Evolutionary conservation across 2,113 vertebrate species (phyloP).

Genomic region (Oenanthe melanoleuca): DNA sequence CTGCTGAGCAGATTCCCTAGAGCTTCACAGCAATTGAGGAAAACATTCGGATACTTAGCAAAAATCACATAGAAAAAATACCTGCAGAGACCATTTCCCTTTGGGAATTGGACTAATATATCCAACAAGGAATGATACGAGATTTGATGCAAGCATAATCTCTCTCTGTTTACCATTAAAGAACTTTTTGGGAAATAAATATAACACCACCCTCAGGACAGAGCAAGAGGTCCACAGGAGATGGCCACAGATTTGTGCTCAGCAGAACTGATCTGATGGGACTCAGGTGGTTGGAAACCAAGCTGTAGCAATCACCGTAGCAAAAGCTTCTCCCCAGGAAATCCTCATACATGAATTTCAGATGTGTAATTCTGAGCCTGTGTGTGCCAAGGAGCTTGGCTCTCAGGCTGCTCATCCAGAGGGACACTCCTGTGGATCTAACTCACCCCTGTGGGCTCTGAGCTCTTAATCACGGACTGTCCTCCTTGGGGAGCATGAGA

Average conservation of each 20-base stretch:
- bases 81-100: background rate
- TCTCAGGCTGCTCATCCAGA: background rate
- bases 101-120: background rate
- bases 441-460: background rate
- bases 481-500: background rate
- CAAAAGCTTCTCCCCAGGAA: background rate
- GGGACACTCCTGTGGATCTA: background rate
- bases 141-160: background rate
- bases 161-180: background rate
- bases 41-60: background rate
- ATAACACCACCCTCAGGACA: background rate
- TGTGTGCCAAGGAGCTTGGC: background rate
- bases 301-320: accelerated
- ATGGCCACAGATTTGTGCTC: background rate
- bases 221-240: background rate
- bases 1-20: background rate
- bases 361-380: background rate
- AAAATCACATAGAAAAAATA: background rate
- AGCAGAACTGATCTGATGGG: background rate
- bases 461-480: slow-evolving; percentile 10
- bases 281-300: background rate
- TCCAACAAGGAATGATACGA: background rate
- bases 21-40: background rate
- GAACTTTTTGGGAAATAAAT: background rate
- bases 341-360: background rate